Evolutionary conservation across 2,888 invertebrate species (phyloP).

Genomic region (Pterostichus niger): DNA sequence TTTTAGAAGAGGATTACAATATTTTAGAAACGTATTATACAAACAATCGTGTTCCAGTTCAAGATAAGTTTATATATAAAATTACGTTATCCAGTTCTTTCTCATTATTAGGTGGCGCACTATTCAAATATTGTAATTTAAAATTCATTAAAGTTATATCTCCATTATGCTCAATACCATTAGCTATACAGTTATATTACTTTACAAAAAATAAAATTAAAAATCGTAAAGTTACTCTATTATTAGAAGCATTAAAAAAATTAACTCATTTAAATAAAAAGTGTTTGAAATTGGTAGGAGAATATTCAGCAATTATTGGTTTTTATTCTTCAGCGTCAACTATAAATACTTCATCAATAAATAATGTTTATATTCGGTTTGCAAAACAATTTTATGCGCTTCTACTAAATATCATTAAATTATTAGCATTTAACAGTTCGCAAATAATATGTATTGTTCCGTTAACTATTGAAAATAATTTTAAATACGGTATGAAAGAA

Average conservation of each 20-base stretch:
- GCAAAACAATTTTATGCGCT: constrained; percentile 54
- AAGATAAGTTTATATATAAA: constrained; percentile 29
- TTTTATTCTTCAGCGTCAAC: constrained; percentile 55
- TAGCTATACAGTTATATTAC: constrained; percentile 35
- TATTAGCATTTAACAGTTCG: constrained; percentile 40
- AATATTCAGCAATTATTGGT: constrained; percentile 50
- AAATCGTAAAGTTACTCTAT: constrained; percentile 2
- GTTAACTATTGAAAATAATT: constrained; percentile 58
- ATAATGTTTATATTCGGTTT: constrained; percentile 58
- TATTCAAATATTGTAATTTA: constrained; percentile 54
- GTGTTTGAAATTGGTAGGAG: constrained; percentile 55
- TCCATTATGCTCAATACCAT: constrained; percentile 49
- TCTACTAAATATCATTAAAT: constrained; percentile 52
- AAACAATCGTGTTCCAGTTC: constrained; percentile 18
- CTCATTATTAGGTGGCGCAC: constrained; percentile 2
- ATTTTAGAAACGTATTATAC: constrained; percentile 52
- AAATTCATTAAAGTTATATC: constrained; percentile 27
- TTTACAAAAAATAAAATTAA: constrained; percentile 30
- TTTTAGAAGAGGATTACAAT: constrained; percentile 55
- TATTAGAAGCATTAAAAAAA: constrained; percentile 38
- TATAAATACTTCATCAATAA: constrained; percentile 52
- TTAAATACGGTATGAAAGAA: constrained; percentile 54
- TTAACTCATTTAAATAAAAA: constrained; percentile 55
- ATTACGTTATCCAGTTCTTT: constrained; percentile 31
- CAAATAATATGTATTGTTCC: constrained; percentile 51